Conservation (phyloP, 2,888 invertebrate genomes). For the Epistrophe eligans region DNA sequence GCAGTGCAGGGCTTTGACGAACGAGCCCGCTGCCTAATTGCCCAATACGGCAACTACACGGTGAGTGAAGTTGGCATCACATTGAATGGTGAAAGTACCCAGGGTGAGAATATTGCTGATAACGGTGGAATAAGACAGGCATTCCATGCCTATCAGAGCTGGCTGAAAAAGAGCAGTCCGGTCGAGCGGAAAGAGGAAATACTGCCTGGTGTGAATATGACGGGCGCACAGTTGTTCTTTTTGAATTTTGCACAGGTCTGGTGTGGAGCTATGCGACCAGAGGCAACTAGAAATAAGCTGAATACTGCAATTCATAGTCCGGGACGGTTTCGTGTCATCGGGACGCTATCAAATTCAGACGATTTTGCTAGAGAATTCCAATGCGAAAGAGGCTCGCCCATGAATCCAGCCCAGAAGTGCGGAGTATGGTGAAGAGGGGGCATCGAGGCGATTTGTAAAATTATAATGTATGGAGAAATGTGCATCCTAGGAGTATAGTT, state of each 20-base stretch:
- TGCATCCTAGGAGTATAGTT: conserved; percentile 36
- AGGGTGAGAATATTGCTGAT: conserved; percentile 97
- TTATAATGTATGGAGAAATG: background rate
- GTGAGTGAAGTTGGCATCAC: conserved; percentile 91
- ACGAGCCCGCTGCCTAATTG: conserved; percentile 91
- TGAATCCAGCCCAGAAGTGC: conserved; percentile 92
- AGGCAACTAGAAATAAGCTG: conserved; percentile 91
- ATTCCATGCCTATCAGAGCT: conserved; percentile 92
- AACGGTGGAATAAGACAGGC: conserved; percentile 98
- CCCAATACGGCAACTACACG: conserved; percentile 93
- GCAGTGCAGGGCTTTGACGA: conserved; percentile 90
- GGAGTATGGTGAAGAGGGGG: conserved; percentile 87
- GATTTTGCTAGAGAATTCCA: conserved; percentile 90
- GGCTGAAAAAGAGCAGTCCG: conserved; percentile 87
- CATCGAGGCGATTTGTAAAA: background rate
- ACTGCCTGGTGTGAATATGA: conserved; percentile 89
- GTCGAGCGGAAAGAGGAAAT: conserved; percentile 85
- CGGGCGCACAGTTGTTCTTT: conserved; percentile 93
- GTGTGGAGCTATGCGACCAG: conserved; percentile 93
- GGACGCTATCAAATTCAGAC: conserved; percentile 90
- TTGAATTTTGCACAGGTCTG: conserved; percentile 95
- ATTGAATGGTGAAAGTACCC: conserved; percentile 91
- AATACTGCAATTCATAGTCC: conserved; percentile 94
- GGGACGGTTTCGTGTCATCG: conserved; percentile 91
- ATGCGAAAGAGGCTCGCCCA: conserved; percentile 89